Conservation (phyloP, 2,888 invertebrate species). For the Drosophila nigricruria region DNA sequence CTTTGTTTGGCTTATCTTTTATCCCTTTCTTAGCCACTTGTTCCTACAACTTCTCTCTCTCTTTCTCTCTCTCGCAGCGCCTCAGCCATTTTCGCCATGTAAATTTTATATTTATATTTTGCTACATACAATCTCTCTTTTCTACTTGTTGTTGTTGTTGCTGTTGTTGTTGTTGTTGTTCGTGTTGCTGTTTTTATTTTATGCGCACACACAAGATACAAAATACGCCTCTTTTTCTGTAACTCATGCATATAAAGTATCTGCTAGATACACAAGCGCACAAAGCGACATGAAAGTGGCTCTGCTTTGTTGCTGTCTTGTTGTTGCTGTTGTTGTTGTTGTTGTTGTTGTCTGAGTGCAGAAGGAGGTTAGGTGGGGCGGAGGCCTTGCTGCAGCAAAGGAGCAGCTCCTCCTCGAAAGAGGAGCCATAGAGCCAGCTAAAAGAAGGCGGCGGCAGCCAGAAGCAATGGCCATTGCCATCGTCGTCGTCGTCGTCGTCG, state of each 20-base stretch:
- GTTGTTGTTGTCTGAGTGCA: conserved; percentile 9
- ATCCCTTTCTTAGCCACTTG: conserved; percentile 9
- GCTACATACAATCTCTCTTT: conserved; percentile 40
- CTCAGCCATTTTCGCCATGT: conserved; percentile 65
- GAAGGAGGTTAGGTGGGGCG: background rate
- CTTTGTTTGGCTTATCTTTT: conserved; percentile 1
- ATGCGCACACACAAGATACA: conserved; percentile 63
- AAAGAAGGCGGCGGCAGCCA: conserved; percentile 48
- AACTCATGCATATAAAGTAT: conserved; percentile 81
- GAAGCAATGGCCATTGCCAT: conserved; percentile 56
- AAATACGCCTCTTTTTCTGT: conserved; percentile 77
- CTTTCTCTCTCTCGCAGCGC: conserved; percentile 3
- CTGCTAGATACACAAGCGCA: conserved; percentile 76
- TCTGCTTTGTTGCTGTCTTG: conserved; percentile 34
- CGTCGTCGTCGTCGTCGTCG: conserved; percentile 22
- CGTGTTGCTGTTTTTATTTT: conserved; percentile 51
- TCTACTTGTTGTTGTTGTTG: conserved; percentile 5
- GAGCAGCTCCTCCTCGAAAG: conserved; percentile 21
- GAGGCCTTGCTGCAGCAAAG: conserved; percentile 31
- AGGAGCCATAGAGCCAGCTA: conserved; percentile 11
- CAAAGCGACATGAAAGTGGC: conserved; percentile 54
- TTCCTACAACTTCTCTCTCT: background rate
- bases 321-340: conserved; percentile 22
- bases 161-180: conserved; percentile 20
- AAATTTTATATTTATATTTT: conserved; percentile 68